Evolutionary conservation across 2,888 invertebrate genomes (phyloP).

Genomic region (Agriotes lineatus): DNA sequence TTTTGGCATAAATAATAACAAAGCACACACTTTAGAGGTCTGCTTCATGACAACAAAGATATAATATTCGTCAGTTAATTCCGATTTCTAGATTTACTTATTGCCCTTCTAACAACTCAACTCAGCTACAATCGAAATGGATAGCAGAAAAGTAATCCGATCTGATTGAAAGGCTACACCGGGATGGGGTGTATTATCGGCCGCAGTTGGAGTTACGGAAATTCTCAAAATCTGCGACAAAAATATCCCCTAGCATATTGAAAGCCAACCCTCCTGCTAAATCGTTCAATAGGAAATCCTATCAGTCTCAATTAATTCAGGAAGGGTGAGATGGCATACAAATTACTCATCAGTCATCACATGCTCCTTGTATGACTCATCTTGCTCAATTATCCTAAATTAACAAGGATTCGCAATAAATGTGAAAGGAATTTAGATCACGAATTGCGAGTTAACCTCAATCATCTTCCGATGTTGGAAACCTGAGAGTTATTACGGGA

Average conservation of each 20-base stretch:
- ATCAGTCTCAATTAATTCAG: conserved; percentile 32
- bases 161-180: no score
- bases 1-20: no score
- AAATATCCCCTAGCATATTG: conserved; percentile 9
- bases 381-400: conserved; percentile 25
- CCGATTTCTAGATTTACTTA: no score
- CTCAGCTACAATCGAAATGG: no score
- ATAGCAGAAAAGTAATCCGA: no score
- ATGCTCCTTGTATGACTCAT: conserved; percentile 31
- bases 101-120: no score
- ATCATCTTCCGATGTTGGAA: no score
- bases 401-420: conserved; percentile 8
- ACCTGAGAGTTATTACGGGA: no score
- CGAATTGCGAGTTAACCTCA: not conserved
- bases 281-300: conserved; percentile 31
- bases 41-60: no score
- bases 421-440: not conserved
- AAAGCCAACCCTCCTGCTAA: conserved; percentile 4
- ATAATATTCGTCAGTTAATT: no score
- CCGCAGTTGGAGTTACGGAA: not conserved
- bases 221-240: not conserved
- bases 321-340: conserved; percentile 32
- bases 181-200: no score
- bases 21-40: no score
- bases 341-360: conserved; percentile 39